Evolutionary conservation across 2,888 invertebrate genomes (phyloP), one percentile per base, ranked within the genome.

Genomic region (Molorchus minor): DNA sequence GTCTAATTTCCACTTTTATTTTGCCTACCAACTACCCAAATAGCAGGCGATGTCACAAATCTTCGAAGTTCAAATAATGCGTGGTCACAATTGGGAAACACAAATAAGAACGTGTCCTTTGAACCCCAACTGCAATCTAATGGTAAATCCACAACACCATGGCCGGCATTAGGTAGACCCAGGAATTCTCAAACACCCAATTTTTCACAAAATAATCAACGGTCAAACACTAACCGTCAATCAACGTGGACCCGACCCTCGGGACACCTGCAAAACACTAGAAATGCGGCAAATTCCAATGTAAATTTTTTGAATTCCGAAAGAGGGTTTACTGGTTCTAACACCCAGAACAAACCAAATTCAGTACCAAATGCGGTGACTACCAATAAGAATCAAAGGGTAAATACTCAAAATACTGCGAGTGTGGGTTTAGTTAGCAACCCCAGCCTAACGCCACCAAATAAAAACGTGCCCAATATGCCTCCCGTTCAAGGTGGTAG

Each of bases 101-200:
- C 41, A 35, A n/a, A 35, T 20, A 29, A 43, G n/a, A 36, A 36
- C 38, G 15, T 8, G 12, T 20, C 29, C 29, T 29, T 13, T 46
- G 40, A 43, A 12, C 16, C 16, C n/a, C 20, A 44, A 21, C 25
- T 21, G 44, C 25, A 46, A 13, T 12, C 35, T 16, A 60, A 52
- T 45, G 35, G 43, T 16, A 61, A 58, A 58, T 57, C 57, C 16
- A 69, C 69, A 4, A 75, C 76, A 1, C 72, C 73, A 17, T 74
- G 75, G 75, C 75, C 75, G 12, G 59, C 66, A 16, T 65, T 75
- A 51, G 72, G 73, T 29, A 59, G 55, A 53, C 45, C 46, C 40
- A 58, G 53, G 55, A 54, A 49, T 52, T 56, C 60, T 57, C 54
- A 53, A 19, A 61, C 51, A 57, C 46, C 52, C 10, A 21, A 47